These are phyloP conservation scores for Lutraria lutraria DNA, from an alignment of 2,888 invertebrate genomes.

Conservation along the genomic window DNA sequence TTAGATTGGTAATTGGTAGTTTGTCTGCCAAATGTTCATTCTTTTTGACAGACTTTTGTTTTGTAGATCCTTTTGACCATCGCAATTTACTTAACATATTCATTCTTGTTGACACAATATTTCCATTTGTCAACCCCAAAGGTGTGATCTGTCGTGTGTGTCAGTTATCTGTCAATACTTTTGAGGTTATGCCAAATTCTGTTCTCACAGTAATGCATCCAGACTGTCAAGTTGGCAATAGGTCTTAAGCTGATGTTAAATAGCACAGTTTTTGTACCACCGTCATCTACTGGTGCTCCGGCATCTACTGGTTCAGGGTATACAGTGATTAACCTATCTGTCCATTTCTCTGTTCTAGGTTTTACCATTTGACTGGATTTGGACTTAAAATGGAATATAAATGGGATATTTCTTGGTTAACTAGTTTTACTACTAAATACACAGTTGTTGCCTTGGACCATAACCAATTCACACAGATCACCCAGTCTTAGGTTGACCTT, in stretches of 20 bases:
- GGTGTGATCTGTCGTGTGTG: slow-evolving; percentile 7
- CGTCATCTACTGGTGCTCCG: too few relatives aligned
- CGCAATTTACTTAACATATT: neutral
- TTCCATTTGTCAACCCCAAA: neutral
- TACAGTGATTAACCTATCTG: too few relatives aligned
- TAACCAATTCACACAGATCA: too few relatives aligned
- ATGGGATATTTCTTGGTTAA: too few relatives aligned
- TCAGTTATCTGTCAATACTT: neutral
- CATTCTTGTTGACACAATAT: neutral
- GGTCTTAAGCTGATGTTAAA: neutral
- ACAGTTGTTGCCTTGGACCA: too few relatives aligned
- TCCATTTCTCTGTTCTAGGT: too few relatives aligned
- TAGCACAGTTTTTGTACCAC: neutral
- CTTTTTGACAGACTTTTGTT: neutral
- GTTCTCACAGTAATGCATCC: neutral
- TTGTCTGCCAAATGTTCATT: neutral
- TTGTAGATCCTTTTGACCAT: neutral
- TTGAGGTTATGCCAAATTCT: neutral
- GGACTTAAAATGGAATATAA: too few relatives aligned
- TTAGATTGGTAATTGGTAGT: neutral
- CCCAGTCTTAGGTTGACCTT: too few relatives aligned
- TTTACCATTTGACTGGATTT: too few relatives aligned
- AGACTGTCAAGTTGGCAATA: neutral
- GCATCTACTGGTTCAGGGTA: too few relatives aligned
- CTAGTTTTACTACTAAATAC: too few relatives aligned